A percentile compares a stretch with the other conserved stretches of the same genome.
These are phyloP conservation scores for Reticulitermes speratus DNA, from an alignment of 1,140 invertebrate genomes.

Conservation along the genomic window DNA sequence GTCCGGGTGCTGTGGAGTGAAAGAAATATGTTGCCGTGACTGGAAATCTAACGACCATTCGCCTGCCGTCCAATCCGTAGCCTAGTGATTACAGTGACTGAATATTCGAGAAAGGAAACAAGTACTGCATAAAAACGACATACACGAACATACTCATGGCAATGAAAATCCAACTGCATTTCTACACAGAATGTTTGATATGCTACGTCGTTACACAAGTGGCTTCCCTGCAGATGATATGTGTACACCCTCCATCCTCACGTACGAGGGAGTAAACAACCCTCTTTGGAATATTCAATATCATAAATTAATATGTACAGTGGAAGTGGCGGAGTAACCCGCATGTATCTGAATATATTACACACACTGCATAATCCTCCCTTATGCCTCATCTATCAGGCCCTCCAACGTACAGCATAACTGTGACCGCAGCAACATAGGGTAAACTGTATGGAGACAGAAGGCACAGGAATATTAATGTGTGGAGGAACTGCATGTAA, in stretches of 20 bases:
- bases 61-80: no score
- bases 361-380: not conserved
- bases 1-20: no score
- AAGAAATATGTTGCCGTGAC: no score
- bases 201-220: not conserved
- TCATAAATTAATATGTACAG: not conserved
- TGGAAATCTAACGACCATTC: no score
- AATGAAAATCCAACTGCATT: no score
- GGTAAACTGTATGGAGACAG: not conserved
- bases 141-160: no score
- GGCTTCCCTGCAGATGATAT: not conserved
- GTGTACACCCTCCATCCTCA: not conserved
- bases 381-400: not conserved
- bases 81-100: no score
- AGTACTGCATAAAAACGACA: no score
- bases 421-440: not conserved
- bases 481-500: not conserved
- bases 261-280: not conserved
- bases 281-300: not conserved
- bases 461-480: not conserved
- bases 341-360: not conserved
- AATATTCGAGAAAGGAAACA: no score
- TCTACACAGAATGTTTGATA: not conserved
- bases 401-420: not conserved
- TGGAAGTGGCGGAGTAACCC: not conserved